Evolutionary conservation across 2,888 invertebrate genomes (phyloP).

Genomic region (Scaptomyza flava): DNA sequence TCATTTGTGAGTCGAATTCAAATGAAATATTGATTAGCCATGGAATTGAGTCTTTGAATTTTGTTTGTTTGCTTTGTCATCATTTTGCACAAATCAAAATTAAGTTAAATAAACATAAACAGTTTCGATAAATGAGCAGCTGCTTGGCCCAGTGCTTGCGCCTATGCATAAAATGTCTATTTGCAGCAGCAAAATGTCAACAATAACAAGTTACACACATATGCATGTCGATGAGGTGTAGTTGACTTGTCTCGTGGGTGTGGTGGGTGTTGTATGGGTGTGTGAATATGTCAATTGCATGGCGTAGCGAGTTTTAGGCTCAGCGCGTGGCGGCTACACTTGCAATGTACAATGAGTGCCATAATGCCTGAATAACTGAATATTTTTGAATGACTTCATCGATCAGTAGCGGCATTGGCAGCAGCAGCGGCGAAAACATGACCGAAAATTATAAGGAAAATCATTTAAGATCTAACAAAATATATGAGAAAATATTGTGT

Average conservation of each 20-base stretch:
- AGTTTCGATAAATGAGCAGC: constrained; percentile 29
- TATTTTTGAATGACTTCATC: constrained; percentile 58
- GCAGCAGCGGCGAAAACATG: constrained; percentile 40
- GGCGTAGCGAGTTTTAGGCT: constrained; percentile 29
- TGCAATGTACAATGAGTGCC: constrained; percentile 33
- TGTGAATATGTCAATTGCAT: constrained; percentile 42
- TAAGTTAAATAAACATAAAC: constrained; percentile 15
- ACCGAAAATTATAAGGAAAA: constrained; percentile 40
- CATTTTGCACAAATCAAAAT: constrained; percentile 59
- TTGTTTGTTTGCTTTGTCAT: constrained; percentile 74
- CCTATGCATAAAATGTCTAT: constrained; percentile 60
- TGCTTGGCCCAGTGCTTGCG: constrained; percentile 53
- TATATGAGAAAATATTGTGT: constrained; percentile 10
- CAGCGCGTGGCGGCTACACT: constrained; percentile 55
- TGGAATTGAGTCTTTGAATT: constrained; percentile 57
- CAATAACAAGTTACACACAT: constrained; percentile 52
- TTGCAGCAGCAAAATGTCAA: constrained; percentile 49
- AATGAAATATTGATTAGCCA: constrained; percentile 43
- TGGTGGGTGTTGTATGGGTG: constrained; percentile 33
- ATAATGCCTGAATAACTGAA: constrained; percentile 33
- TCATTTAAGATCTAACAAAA: constrained; percentile 26
- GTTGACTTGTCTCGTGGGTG: constrained; percentile 14
- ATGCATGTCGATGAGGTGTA: constrained; percentile 27
- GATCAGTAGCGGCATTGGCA: constrained; percentile 39
- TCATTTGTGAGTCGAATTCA: constrained; percentile 56